Conservation (phyloP, 2,888 invertebrate genomes). For the Mayetiola destructor region DNA sequence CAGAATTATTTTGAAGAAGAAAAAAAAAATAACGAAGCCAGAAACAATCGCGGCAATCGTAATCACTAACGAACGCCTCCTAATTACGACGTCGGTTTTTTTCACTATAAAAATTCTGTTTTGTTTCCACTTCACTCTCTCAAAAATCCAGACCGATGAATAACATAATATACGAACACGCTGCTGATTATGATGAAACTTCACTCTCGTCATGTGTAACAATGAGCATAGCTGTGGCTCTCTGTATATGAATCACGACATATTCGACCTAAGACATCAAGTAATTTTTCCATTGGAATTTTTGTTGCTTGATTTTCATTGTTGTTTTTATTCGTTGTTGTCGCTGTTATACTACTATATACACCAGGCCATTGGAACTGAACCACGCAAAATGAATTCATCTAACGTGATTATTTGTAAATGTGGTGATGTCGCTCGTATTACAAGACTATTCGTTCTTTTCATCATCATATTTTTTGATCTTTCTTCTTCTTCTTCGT, state of each 20-base stretch:
- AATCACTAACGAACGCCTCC: too few species aligned
- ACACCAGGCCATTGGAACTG: too few species aligned
- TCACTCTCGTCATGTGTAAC: constrained; percentile 10
- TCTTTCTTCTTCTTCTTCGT: background rate
- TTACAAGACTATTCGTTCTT: background rate
- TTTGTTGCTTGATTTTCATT: background rate
- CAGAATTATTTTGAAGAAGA: too few species aligned
- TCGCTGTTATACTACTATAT: background rate
- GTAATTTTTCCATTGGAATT: too few species aligned
- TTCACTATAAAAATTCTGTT: constrained; percentile 10
- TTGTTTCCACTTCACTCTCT: constrained; percentile 11
- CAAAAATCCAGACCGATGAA: background rate
- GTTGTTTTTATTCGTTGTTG: background rate
- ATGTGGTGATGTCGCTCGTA: background rate
- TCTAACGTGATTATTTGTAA: constrained; percentile 9
- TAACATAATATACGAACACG: too few species aligned
- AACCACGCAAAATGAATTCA: constrained; percentile 6
- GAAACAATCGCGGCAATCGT: too few species aligned
- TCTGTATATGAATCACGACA: too few species aligned
- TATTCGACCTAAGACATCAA: too few species aligned
- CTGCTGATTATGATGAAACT: constrained; percentile 11
- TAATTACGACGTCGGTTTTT: constrained; percentile 9
- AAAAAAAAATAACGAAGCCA: too few species aligned
- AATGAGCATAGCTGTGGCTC: background rate
- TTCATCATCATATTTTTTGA: background rate